Base-by-base conservation (phyloP, 2,113 vertebrate species). In the Misgurnus anguillicaudatus region DNA sequence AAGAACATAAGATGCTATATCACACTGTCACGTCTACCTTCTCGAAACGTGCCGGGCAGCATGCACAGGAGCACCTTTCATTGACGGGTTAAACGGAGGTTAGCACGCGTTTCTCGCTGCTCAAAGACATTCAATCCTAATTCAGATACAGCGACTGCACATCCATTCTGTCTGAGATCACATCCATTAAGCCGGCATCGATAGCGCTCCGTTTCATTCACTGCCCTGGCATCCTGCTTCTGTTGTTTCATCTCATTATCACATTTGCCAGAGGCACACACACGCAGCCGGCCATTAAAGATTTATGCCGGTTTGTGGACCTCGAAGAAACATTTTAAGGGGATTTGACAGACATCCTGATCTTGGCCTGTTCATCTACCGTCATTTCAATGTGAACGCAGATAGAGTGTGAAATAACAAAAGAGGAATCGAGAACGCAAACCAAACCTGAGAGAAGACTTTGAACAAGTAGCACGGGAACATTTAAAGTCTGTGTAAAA, bases 211-310 rank as follows among this genome's bases (percentile, higher is more conserved):
- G 57, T 62, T 62, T 74, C 72, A 57, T 57, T 57, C 53, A 57
- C 17, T 57, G 53, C 2, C 6, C n/a, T 19, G n/a, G 53, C 53
- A 57, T 57, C 53, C 57, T 58, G 5, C 72, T 74, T 74, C 57
- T 24, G 39, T 45, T 62, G 24, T 74, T 74, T 74, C 57, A 74
- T 60, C 72, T 74, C 57, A 9, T 74, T 74, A 74, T 74, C 55
- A 74, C 61, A 74, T 62, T 74, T 74, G 72, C 57, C 62, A 47
- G 57, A 74, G 72, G 72, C 72, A 2, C 47, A 41, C 58, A 16
- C 11, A 5, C 21, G 13, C 69, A 58, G 36, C 39, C 6, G 1
- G 53, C 39, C 57, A 74, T 74, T 62, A 74, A 62, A 74, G 57
- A 74, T 74, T 74, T 41, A 74, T 74, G 41, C 41, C 41, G 31